Percentiles rank a stretch among this genome's conserved stretches.
Conservation (phyloP, 2,888 invertebrate genomes). For the Panopea generosa region DNA sequence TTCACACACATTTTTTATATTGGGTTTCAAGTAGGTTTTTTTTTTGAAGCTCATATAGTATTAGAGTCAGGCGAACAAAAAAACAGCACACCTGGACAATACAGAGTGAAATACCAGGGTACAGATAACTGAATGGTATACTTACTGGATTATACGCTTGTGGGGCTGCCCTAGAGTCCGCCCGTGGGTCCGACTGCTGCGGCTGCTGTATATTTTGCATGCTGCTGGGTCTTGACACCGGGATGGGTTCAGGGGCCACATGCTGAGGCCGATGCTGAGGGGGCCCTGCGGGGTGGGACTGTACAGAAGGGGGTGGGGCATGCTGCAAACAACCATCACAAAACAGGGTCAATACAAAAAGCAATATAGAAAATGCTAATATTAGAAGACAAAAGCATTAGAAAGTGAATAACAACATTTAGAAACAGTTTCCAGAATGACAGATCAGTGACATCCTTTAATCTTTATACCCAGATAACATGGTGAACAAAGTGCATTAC, state of each 20-base stretch:
- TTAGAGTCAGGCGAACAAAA: too few species aligned
- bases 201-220: conserved; percentile 39
- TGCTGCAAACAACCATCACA: conserved; percentile 40
- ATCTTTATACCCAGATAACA: too few species aligned
- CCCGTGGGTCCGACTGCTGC: conserved; percentile 1
- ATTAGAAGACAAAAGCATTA: conserved; percentile 1
- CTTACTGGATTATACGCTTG: conserved; percentile 50
- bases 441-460: too few species aligned
- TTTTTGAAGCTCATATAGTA: too few species aligned
- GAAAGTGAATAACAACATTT: not conserved
- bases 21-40: too few species aligned
- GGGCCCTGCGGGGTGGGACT: conserved; percentile 21
- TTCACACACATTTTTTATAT: too few species aligned
- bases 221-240: conserved; percentile 31
- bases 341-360: not conserved
- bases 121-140: not conserved
- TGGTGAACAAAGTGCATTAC: too few species aligned
- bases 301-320: conserved; percentile 29
- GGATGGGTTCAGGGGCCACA: conserved; percentile 18
- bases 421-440: too few species aligned
- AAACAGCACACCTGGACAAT: too few species aligned
- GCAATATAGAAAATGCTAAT: conserved; percentile 5
- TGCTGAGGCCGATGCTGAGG: conserved; percentile 2
- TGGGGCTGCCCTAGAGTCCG: not conserved
- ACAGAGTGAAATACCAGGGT: too few species aligned